Percentiles rank a stretch among this genome's conserved stretches.
Evolutionary conservation across 2,797 vertebrate species (phyloP).

Genomic region (Scyliorhinus canicula): DNA sequence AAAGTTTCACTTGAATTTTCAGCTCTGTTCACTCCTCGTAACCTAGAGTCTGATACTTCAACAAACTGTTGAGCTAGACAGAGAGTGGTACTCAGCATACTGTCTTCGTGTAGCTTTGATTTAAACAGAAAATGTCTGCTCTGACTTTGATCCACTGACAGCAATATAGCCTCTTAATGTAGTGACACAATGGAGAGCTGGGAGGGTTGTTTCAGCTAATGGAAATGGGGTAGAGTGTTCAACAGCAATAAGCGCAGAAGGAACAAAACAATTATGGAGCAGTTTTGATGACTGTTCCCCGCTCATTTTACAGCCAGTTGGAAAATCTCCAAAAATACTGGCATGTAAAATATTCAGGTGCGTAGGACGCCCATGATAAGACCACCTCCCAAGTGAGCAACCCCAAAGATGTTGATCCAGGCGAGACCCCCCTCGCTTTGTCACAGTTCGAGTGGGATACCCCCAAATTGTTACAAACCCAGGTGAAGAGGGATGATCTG

Average conservation of each 20-base stretch:
- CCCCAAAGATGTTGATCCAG: no score
- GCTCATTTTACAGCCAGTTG: background rate
- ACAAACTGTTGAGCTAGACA: background rate
- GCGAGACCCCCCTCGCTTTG: no score
- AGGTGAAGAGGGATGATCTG: no score
- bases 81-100: background rate
- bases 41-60: background rate
- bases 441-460: no score
- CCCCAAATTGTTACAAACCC: no score
- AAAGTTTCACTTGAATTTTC: background rate
- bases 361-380: no score
- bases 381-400: no score
- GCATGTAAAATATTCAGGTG: no score
- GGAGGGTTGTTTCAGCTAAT: background rate
- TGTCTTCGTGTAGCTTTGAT: background rate
- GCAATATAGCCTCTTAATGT: background rate
- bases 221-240: background rate
- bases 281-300: background rate
- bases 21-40: background rate
- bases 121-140: background rate
- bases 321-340: background rate
- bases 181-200: background rate
- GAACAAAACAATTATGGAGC: background rate
- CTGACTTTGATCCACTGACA: background rate
- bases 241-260: background rate